Percentiles rank a stretch among this genome's conserved stretches.
phyloP scores from a whole-genome alignment of 2,113 vertebrate species.

The Ailurus styani region DNA sequence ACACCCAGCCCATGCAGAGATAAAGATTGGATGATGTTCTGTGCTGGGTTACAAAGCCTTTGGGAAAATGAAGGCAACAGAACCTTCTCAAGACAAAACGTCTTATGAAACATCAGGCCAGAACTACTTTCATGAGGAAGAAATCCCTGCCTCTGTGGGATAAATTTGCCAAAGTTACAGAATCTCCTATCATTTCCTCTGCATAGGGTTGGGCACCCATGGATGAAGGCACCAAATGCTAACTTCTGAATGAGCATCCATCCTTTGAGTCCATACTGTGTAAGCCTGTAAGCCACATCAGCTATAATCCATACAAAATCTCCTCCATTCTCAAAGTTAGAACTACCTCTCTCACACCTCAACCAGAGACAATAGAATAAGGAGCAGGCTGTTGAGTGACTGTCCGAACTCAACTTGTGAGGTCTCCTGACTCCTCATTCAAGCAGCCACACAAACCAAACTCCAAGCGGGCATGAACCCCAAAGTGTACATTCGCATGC shows the following conservation, averaged over 20 bases:
- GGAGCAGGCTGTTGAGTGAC: accelerated
- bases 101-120: background rate
- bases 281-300: background rate
- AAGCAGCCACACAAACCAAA: background rate
- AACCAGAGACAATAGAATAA: background rate
- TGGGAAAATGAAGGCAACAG: background rate
- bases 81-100: background rate
- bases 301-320: background rate
- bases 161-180: background rate
- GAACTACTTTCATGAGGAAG: background rate
- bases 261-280: background rate
- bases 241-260: background rate
- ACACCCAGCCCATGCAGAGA: background rate
- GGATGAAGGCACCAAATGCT: background rate
- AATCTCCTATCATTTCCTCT: background rate
- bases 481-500: background rate
- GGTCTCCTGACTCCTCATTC: background rate
- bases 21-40: too few relatives aligned
- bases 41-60: background rate
- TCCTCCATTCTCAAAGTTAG: background rate
- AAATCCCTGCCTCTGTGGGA: background rate
- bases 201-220: too few relatives aligned
- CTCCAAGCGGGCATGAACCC: accelerated
- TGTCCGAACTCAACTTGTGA: background rate
- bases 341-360: background rate